phyloP scores from a whole-genome alignment of 2,888 invertebrate species.

The Lydus trimaculatus region DNA sequence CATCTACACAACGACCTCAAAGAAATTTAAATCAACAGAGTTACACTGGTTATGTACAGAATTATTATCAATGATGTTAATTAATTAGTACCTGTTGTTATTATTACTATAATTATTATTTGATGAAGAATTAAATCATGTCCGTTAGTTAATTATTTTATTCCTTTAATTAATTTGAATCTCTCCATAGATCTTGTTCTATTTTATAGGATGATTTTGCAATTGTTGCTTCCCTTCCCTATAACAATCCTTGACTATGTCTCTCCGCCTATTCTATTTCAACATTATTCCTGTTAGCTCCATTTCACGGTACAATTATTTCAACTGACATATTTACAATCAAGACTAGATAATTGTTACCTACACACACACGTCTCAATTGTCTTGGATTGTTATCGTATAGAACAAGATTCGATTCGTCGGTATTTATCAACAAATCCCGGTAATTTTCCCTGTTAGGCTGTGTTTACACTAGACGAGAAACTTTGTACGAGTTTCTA shows the following conservation, averaged over 20 bases:
- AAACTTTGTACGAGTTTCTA: no score
- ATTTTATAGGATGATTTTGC: neutral
- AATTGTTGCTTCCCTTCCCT: neutral
- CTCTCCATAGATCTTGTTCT: neutral
- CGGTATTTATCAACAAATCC: neutral
- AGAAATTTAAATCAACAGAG: constrained; percentile 14
- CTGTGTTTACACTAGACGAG: no score
- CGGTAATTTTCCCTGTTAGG: neutral
- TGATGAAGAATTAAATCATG: neutral
- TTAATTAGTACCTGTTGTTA: constrained; percentile 1
- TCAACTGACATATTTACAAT: constrained; percentile 8
- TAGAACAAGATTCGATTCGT: neutral
- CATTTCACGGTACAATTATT: constrained; percentile 11
- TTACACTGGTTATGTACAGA: constrained; percentile 1
- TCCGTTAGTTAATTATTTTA: neutral
- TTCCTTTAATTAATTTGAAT: neutral
- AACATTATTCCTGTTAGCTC: neutral
- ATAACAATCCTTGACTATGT: neutral
- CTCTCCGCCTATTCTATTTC: neutral
- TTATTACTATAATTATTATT: constrained; percentile 1
- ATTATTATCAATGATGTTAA: neutral
- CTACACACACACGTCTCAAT: neutral
- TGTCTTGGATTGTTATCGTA: constrained; percentile 2
- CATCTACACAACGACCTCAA: constrained; percentile 19
- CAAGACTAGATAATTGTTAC: constrained; percentile 7